Base-by-base conservation (phyloP, 2,797 vertebrate species). In the Pangasius larnaudii region DNA sequence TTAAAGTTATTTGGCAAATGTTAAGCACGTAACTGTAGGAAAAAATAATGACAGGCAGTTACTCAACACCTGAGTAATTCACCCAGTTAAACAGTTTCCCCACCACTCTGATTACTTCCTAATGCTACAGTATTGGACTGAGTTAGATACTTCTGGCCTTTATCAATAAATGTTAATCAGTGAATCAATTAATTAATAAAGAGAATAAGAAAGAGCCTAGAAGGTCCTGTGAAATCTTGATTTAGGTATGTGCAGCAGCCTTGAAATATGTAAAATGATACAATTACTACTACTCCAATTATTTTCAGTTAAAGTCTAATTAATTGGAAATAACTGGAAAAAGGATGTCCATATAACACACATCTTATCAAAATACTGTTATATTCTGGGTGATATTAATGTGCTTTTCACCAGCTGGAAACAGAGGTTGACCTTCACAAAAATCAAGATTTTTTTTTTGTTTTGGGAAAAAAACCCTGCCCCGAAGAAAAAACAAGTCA, bases 391-490 rank as follows among this genome's bases (percentile, higher is more conserved):
- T 80, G 33, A 51, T 65, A 59, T 49, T 49, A 69, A 30, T 56
- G 46, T 80, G 74, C 36, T 59, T 27, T 27, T 85, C 46, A 72
- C 36, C 56, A 86, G 30, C 39, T 59, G 33, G 39, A 74, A 85
- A 72, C 39, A 39, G 42, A 85, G 67, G 59, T 84, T 69, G n/a
- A 78, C 69, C 86, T 69, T 82, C 67, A 85, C 49, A 88, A 88
- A 49, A 85, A 51, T 83, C 46, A 72, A 67, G 22, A 49, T 71
- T 5, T 78, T 5, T 78, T 78, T 74, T 56, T 78, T 36, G 5
- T 49, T 49, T 27, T 18, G 46, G 49, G 84, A 46, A 86, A 88
- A 84, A 86, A 86, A 86, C 53, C 19, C 83, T 87, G 58, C 53
- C 39, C 65, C 27, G 61, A 86, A 65, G 30, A 39, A 42, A 42